Conservation (phyloP, 2,113 vertebrate genomes). For the Brienomyrus longianalis region DNA sequence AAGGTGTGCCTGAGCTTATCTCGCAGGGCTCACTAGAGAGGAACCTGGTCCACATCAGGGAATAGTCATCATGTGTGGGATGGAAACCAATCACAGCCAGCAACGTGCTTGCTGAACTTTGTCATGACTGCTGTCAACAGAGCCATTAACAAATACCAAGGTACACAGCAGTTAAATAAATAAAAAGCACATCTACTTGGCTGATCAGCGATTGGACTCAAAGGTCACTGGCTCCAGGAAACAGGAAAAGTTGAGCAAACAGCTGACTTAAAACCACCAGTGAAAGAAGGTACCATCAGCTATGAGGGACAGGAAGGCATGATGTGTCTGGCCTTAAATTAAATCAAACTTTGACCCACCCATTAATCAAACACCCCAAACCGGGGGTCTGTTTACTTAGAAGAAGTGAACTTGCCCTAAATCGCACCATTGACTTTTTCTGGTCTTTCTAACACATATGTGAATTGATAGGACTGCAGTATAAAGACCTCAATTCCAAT, state of each 20-base stretch:
- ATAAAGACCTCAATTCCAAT: not conserved
- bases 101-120: not conserved
- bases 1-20: not conserved
- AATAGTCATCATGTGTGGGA: not conserved
- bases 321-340: not conserved
- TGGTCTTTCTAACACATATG: not conserved
- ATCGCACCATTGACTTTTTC: not conserved
- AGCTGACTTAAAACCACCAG: not conserved
- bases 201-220: not conserved
- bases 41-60: not conserved
- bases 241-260: not conserved
- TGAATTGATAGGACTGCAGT: not conserved
- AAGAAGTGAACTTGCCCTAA: not conserved
- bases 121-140: conserved; percentile 3
- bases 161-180: not conserved
- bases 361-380: conserved; percentile 14
- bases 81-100: not conserved
- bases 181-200: not conserved
- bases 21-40: not conserved
- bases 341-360: conserved; percentile 18
- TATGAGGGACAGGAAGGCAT: not conserved
- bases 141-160: conserved; percentile 2
- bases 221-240: not conserved
- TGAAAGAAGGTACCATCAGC: not conserved
- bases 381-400: not conserved